These are phyloP conservation scores for Yponomeuta malinellus DNA, from an alignment of 2,888 invertebrate genomes.

Conservation along the genomic window DNA sequence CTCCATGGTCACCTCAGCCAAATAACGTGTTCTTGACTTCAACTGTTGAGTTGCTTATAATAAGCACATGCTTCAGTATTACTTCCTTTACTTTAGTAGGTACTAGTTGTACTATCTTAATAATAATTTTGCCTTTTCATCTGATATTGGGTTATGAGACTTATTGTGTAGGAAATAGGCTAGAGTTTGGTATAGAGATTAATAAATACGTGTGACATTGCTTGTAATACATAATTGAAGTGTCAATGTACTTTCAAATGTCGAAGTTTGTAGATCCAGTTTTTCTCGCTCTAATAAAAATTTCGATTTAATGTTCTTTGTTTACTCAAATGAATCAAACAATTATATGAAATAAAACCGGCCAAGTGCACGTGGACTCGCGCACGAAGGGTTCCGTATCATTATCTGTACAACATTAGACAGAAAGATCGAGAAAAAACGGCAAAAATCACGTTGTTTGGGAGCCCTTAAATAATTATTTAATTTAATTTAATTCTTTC, in stretches of 20 bases:
- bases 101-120: not conserved
- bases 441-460: too few relatives aligned
- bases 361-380: too few relatives aligned
- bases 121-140: not conserved
- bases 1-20: conserved; percentile 36
- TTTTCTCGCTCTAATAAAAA: not conserved
- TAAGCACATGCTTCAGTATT: conserved; percentile 50
- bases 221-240: not conserved
- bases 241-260: not conserved
- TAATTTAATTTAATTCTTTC: too few relatives aligned
- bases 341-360: too few relatives aligned
- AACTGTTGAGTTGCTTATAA: conserved; percentile 48
- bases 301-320: too few relatives aligned
- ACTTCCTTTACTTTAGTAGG: conserved; percentile 41
- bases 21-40: conserved; percentile 33
- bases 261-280: not conserved
- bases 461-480: too few relatives aligned
- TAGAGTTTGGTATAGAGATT: not conserved
- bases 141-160: not conserved
- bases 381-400: too few relatives aligned
- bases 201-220: not conserved
- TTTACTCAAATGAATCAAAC: too few relatives aligned
- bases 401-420: too few relatives aligned
- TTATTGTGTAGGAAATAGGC: not conserved
- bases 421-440: too few relatives aligned